phyloP scores from a whole-genome alignment of 2,797 vertebrate species.

The Acanthurus lineatus region DNA sequence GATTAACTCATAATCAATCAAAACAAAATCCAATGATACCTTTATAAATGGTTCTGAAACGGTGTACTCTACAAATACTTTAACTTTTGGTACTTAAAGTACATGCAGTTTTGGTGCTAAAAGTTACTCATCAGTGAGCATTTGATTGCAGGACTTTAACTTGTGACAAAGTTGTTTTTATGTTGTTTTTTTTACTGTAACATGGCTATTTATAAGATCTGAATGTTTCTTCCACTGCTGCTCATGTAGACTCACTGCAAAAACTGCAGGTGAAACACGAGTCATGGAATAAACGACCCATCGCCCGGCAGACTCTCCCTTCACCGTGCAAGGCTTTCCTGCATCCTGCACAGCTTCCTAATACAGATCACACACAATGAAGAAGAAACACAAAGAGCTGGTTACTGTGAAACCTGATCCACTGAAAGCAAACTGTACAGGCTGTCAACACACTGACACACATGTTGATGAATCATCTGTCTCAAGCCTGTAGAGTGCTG shows the following conservation, averaged over 20 bases:
- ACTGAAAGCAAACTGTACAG: background rate
- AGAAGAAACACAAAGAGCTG: background rate
- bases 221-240: background rate
- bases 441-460: conserved; percentile 3
- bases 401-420: background rate
- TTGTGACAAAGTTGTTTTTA: too few relatives aligned
- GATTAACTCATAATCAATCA: too few relatives aligned
- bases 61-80: background rate
- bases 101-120: background rate
- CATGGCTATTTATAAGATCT: background rate
- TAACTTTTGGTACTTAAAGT: background rate
- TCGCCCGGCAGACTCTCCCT: conserved; percentile 86
- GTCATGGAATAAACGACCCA: conserved; percentile 90
- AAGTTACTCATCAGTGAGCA: background rate
- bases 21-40: too few relatives aligned
- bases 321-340: conserved; percentile 42
- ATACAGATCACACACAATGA: conserved; percentile 4
- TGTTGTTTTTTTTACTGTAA: too few relatives aligned
- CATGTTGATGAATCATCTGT: background rate
- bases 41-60: too few relatives aligned
- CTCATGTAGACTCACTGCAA: conserved; percentile 78
- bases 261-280: conserved; percentile 90
- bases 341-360: conserved; percentile 74
- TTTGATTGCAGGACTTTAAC: too few relatives aligned
- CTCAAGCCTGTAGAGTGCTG: background rate